A percentile compares a stretch with the other conserved stretches of the same genome.
These are phyloP conservation scores for Chloropsis hardwickii DNA, from an alignment of 2,113 vertebrate genomes.

Conservation along the genomic window DNA sequence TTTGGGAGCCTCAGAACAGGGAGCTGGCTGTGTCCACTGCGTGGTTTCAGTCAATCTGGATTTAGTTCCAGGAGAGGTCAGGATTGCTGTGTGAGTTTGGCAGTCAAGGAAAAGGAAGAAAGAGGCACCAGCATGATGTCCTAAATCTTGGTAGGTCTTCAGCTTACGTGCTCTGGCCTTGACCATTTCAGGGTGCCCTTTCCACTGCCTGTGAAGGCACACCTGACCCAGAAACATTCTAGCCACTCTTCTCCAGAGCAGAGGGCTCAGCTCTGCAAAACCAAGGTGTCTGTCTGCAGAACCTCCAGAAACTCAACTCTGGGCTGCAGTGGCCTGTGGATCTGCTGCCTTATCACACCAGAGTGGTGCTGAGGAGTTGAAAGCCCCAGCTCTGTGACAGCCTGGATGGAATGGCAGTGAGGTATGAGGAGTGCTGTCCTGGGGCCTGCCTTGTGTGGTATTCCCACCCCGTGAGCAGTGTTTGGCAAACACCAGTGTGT, in stretches of 20 bases:
- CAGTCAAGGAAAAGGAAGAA: neutral
- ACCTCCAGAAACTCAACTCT: neutral
- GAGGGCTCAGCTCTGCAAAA: neutral
- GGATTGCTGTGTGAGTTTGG: neutral
- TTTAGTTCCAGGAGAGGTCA: neutral
- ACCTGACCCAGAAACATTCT: neutral
- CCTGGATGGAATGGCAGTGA: neutral
- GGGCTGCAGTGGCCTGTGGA: neutral
- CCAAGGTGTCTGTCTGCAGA: neutral
- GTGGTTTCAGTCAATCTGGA: neutral
- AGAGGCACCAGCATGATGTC: neutral
- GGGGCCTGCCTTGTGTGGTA: neutral
- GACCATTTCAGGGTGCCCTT: neutral
- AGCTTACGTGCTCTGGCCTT: neutral
- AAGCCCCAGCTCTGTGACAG: neutral
- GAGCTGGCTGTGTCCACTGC: neutral
- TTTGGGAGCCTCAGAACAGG: neutral
- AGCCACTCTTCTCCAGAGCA: neutral
- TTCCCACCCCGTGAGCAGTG: neutral
- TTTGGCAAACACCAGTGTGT: rapidly evolving
- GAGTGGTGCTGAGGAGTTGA: neutral
- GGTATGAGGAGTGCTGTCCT: neutral
- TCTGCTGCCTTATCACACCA: neutral
- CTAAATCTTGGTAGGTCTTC: neutral
- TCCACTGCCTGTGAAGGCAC: neutral